phyloP scores from a whole-genome alignment of 2,113 vertebrate species.

The Pungitius pungitius region DNA sequence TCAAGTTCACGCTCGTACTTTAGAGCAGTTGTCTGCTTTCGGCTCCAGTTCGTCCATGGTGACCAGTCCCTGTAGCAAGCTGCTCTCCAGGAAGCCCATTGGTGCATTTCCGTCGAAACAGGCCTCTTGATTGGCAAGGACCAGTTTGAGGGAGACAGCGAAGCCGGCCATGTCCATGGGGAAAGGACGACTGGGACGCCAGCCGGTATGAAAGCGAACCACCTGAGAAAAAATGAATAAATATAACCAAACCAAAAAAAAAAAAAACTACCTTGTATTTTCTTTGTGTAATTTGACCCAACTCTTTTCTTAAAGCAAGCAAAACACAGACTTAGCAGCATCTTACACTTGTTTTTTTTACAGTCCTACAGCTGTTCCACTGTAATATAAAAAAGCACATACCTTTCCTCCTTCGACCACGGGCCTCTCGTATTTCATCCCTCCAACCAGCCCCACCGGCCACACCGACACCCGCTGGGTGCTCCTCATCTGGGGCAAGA shows the following conservation, averaged over 20 bases:
- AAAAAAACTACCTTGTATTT: not conserved
- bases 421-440: conserved; percentile 89
- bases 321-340: not conserved
- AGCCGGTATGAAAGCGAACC: conserved; percentile 90
- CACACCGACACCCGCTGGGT: conserved; percentile 89
- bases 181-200: conserved; percentile 90
- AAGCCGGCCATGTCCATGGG: conserved; percentile 93
- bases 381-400: not conserved
- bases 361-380: not conserved
- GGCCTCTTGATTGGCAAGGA: conserved; percentile 83
- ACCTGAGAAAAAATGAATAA: conserved; percentile 52
- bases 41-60: conserved; percentile 90
- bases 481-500: conserved; percentile 85
- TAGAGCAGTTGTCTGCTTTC: conserved; percentile 87
- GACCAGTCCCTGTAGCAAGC: conserved; percentile 85
- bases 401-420: conserved; percentile 87
- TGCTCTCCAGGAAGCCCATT: conserved; percentile 91
- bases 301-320: not conserved
- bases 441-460: conserved; percentile 92
- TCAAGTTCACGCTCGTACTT: conserved; percentile 71
- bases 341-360: not conserved
- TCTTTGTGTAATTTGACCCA: not conserved
- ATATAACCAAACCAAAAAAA: not conserved
- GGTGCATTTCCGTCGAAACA: conserved; percentile 86
- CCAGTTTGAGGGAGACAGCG: conserved; percentile 84